Evolutionary conservation across 2,797 vertebrate genomes (phyloP).

Genomic region (Falco naumanni): DNA sequence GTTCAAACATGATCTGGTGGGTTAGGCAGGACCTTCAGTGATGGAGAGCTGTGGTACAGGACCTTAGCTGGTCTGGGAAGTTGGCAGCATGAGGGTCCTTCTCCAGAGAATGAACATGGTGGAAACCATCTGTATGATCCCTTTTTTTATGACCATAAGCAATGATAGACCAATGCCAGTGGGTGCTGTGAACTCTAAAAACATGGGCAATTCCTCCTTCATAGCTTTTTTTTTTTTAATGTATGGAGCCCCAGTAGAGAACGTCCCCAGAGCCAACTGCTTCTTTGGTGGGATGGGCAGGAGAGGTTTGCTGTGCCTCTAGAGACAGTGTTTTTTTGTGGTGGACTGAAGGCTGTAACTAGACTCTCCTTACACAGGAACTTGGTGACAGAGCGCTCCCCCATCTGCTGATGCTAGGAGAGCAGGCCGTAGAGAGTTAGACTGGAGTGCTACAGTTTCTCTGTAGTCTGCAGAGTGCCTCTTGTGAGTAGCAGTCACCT

Average conservation of each 20-base stretch:
- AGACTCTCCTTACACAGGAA: constrained; percentile 73
- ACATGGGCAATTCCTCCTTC: background rate
- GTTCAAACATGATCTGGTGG: background rate
- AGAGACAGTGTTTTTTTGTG: background rate
- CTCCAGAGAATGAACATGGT: background rate
- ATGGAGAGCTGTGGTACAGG: background rate
- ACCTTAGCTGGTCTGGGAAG: background rate
- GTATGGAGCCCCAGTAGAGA: background rate
- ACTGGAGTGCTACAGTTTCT: constrained; percentile 71
- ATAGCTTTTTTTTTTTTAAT: background rate
- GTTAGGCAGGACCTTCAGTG: background rate
- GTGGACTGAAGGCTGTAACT: constrained; percentile 66
- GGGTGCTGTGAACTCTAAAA: background rate
- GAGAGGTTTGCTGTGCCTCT: constrained; percentile 10
- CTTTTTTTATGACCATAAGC: background rate
- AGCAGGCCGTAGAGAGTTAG: constrained; percentile 72
- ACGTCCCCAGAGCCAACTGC: background rate
- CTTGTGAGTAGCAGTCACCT: constrained; percentile 74
- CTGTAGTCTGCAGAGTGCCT: constrained; percentile 73
- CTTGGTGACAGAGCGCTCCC: constrained; percentile 67
- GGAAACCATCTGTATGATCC: background rate
- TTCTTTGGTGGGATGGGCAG: constrained; percentile 3
- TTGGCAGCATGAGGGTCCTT: background rate
- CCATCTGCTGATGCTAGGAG: constrained; percentile 70
- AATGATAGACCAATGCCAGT: background rate